These are phyloP conservation scores for Cladopsammia gracilis DNA, from an alignment of 64 coral and sea anemone species.

Conservation along the genomic window DNA sequence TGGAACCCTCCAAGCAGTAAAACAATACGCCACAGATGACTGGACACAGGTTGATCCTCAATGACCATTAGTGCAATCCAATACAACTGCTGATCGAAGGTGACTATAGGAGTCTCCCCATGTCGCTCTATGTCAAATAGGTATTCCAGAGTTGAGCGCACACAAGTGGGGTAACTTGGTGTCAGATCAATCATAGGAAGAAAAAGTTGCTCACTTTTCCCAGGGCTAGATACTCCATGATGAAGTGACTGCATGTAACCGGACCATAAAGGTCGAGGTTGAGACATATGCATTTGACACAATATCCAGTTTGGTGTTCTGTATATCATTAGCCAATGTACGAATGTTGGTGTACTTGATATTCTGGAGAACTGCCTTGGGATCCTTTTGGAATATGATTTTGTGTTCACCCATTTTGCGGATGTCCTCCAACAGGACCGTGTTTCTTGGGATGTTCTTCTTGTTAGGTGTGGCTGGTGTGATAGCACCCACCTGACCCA, in stretches of 20 bases:
- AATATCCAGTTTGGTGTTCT: slow-evolving; percentile 40
- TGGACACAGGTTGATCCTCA: not conserved
- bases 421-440: slow-evolving; percentile 21
- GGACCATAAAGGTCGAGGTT: slow-evolving; percentile 43
- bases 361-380: not conserved
- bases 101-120: slow-evolving; percentile 39
- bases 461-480: slow-evolving; percentile 5
- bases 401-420: not conserved
- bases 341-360: slow-evolving; percentile 33
- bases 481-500: no score
- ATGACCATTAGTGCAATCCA: slow-evolving; percentile 60
- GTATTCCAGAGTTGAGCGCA: slow-evolving; percentile 50
- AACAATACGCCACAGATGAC: slow-evolving; percentile 25
- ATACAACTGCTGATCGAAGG: no score
- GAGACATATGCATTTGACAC: slow-evolving; percentile 26
- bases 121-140: slow-evolving; percentile 35
- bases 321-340: not conserved
- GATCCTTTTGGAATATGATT: slow-evolving; percentile 42
- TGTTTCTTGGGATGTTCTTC: slow-evolving; percentile 2
- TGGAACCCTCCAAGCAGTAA: slow-evolving; percentile 44
- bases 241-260: slow-evolving; percentile 48
- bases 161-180: slow-evolving; percentile 42
- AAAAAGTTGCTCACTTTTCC: slow-evolving; percentile 24
- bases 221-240: slow-evolving; percentile 2
- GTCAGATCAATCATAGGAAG: slow-evolving; percentile 56